These are phyloP conservation scores for Oncorhynchus clarkii DNA, from an alignment of 2,113 vertebrate species.

Conservation along the genomic window DNA sequence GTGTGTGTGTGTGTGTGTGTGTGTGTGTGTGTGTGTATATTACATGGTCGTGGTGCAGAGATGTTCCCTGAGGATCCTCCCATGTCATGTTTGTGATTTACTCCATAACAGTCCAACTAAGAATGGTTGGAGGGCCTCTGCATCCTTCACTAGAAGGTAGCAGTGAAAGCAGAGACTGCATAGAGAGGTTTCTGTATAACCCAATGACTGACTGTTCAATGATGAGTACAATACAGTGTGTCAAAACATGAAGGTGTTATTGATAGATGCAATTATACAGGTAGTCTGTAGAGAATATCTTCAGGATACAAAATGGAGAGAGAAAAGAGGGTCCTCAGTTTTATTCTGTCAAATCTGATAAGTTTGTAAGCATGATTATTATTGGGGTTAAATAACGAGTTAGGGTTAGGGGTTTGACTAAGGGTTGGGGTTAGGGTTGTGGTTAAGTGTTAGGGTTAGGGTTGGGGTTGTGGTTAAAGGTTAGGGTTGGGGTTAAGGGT, in stretches of 20 bases:
- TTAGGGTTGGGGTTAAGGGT: no score
- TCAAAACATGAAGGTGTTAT: neutral
- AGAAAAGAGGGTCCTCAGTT: neutral
- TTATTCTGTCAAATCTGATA: no score
- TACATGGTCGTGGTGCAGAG: slow-evolving; percentile 50
- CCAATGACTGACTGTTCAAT: slow-evolving; percentile 16
- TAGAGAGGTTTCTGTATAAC: slow-evolving; percentile 28
- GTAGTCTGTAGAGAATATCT: neutral
- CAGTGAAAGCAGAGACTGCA: slow-evolving; percentile 27
- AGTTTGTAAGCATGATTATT: no score
- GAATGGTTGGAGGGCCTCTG: slow-evolving; percentile 59
- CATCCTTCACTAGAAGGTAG: slow-evolving; percentile 64
- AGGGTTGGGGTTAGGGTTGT: no score
- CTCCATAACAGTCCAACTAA: slow-evolving; percentile 54
- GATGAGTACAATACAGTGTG: slow-evolving; percentile 6
- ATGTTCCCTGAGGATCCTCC: slow-evolving; percentile 50
- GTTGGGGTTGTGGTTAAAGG: no score
- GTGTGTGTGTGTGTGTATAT: neutral
- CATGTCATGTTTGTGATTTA: slow-evolving; percentile 70
- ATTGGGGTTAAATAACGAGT: no score
- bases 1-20: slow-evolving; percentile 1
- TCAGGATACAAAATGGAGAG: neutral
- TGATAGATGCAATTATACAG: neutral
- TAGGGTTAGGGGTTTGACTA: no score
- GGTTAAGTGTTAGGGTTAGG: no score